Evolutionary conservation across 2,888 invertebrate genomes (phyloP), one percentile per base, ranked within the genome.

Genomic region (Hydrotaea cyrtoneurina): DNA sequence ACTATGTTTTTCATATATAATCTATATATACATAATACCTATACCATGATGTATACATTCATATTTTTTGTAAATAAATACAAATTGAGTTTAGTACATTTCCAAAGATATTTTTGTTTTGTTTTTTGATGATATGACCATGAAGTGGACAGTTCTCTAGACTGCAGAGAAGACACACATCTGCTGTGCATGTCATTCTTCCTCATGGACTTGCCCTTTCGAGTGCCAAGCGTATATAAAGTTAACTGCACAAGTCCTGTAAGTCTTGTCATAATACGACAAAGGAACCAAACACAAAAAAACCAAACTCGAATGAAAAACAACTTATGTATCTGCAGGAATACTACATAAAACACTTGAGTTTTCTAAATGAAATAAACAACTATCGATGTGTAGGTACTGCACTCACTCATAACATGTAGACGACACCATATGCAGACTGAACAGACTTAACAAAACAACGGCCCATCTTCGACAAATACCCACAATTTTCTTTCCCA

Each of bases 51-150:
- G 46, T 11, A 46, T 23, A 31, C 31, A 73, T 50, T 57, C 59
- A 80, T 81, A 74, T 77, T 81, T n/a, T 62, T 84, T 84, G 78
- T 84, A 80, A 84, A 84, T 78, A 84, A 80, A 80, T 19, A 77
- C 66, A 26, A 36, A 75, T 55, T 73, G 62, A 62, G 71, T 81
- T 80, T 74, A 78, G 73, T 43, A 74, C 77, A 83, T 57, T 64
- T 72, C 55, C 23, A 11, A 36, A 66, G 31, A 23, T 7, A 31
- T 46, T 3, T 50, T 43, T 36, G 17, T 17, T 36, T 72, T 57
- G 31, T 31, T 31, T 31, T 31, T 31, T 31, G 2, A 4, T 31
- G 31, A 4, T 31, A 31, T 31, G 19, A 21, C 21, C 55, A 10
- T 21, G 21, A 2, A 23, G 59, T n/a, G 0, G 7, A 62, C 59